Percentiles rank a stretch among this genome's conserved stretches.
Conservation (phyloP, 2,797 vertebrate species). For the Pterois miles region DNA sequence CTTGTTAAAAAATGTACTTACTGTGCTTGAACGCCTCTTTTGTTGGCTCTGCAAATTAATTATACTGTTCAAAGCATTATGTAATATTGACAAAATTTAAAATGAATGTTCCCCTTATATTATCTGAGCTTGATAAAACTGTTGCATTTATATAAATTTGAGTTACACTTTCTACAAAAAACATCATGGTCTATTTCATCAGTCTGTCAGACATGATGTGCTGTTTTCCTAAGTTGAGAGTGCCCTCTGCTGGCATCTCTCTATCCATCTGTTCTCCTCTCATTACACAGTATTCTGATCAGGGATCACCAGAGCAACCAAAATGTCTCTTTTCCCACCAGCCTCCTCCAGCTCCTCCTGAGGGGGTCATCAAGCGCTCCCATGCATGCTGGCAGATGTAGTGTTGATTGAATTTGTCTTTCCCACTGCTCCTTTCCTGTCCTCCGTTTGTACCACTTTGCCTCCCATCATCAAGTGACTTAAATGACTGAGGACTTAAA, state of each 20-base stretch:
- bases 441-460: constrained; percentile 2
- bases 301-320: constrained; percentile 19
- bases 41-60: constrained; percentile 7
- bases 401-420: constrained; percentile 35
- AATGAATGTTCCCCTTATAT: background rate
- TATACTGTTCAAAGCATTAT: background rate
- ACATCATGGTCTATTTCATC: constrained; percentile 8
- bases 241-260: constrained; percentile 70
- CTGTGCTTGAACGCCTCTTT: constrained; percentile 9
- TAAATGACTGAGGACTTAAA: background rate
- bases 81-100: background rate
- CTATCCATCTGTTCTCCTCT: background rate
- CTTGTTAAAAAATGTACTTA: constrained; percentile 24
- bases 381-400: constrained; percentile 33
- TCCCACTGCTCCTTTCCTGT: constrained; percentile 6
- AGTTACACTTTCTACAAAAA: background rate
- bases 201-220: background rate
- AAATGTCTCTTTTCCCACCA: constrained; percentile 17
- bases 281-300: constrained; percentile 10
- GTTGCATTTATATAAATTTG: constrained; percentile 1
- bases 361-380: constrained; percentile 30
- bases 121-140: background rate
- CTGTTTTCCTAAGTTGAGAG: constrained; percentile 39
- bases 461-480: constrained; percentile 22
- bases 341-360: constrained; percentile 39